Evolutionary conservation across 2,888 invertebrate species (phyloP).

Genomic region (Campoplex nolae): DNA sequence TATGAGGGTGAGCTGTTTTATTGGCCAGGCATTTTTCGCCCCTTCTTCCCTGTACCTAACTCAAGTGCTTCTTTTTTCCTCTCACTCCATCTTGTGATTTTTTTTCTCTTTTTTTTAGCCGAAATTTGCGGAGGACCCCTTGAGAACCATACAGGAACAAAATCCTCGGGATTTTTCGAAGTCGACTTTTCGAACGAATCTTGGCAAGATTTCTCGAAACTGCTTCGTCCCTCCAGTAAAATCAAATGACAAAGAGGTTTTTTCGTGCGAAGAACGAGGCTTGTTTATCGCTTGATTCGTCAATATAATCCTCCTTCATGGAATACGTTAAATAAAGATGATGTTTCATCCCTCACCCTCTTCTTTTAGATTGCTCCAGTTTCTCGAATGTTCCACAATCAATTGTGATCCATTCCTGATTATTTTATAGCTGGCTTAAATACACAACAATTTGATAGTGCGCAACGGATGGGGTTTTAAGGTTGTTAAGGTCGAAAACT

Average conservation of each 20-base stretch:
- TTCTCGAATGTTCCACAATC: not conserved
- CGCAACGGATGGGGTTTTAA: not conserved
- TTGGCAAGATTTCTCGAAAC: slow-evolving; percentile 30
- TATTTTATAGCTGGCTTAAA: not conserved
- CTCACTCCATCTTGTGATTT: not conserved
- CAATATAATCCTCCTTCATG: slow-evolving; percentile 40
- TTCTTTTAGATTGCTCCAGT: not conserved
- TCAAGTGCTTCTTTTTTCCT: slow-evolving; percentile 10
- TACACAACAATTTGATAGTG: not conserved
- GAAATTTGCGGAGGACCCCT: slow-evolving; percentile 16
- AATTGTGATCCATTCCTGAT: not conserved
- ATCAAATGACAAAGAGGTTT: slow-evolving; percentile 16
- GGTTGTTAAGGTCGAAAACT: slow-evolving; percentile 14
- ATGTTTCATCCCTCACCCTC: not conserved
- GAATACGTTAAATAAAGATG: not conserved
- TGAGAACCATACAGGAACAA: not conserved
- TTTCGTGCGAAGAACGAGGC: not conserved
- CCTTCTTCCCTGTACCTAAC: slow-evolving; percentile 13
- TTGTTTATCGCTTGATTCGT: slow-evolving; percentile 52
- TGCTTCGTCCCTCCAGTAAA: slow-evolving; percentile 15
- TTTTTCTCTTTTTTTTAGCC: slow-evolving; percentile 12
- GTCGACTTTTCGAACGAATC: slow-evolving; percentile 33
- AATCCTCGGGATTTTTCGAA: slow-evolving; percentile 54
- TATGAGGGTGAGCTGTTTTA: slow-evolving; percentile 75
- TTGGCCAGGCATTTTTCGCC: slow-evolving; percentile 71